phyloP scores from a whole-genome alignment of 2,888 invertebrate species.

The Drosophila engyochracea region DNA sequence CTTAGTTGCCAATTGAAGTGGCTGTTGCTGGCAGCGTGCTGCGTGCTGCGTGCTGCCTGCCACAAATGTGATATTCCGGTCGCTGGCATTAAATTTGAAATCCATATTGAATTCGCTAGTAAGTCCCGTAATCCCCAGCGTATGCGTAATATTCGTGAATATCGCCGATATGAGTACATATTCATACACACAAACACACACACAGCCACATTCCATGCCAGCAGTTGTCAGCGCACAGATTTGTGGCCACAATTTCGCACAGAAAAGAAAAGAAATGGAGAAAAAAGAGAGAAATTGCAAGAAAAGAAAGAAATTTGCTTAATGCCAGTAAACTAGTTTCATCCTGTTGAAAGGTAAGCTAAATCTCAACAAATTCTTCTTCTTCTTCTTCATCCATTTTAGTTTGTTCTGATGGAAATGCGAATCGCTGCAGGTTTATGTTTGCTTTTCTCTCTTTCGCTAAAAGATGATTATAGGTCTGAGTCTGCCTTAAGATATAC shows the following conservation, averaged over 20 bases:
- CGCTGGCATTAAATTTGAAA: constrained; percentile 34
- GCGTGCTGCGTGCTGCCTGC: constrained; percentile 1
- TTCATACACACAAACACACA: neutral
- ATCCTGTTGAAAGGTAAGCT: constrained; percentile 25
- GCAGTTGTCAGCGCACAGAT: constrained; percentile 12
- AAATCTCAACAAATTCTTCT: constrained; percentile 10
- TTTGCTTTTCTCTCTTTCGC: neutral
- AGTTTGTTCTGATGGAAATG: neutral
- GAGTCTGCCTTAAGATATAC: neutral
- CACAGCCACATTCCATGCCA: neutral
- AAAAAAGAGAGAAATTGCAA: neutral
- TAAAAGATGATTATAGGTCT: neutral
- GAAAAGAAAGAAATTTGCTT: constrained; percentile 9
- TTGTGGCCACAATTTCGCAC: constrained; percentile 5
- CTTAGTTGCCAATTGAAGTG: constrained; percentile 33
- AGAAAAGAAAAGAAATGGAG: constrained; percentile 3
- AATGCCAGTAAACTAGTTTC: constrained; percentile 36
- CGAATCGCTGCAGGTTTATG: neutral
- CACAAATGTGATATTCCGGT: constrained; percentile 28
- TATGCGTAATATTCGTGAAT: constrained; percentile 59
- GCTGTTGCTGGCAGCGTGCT: neutral
- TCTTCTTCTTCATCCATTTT: neutral
- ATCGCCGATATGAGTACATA: constrained; percentile 28
- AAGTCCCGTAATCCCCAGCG: constrained; percentile 45
- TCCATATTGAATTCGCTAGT: constrained; percentile 40